Evolutionary conservation across 2,888 invertebrate species (phyloP).

Genomic region (Euphydryas editha): DNA sequence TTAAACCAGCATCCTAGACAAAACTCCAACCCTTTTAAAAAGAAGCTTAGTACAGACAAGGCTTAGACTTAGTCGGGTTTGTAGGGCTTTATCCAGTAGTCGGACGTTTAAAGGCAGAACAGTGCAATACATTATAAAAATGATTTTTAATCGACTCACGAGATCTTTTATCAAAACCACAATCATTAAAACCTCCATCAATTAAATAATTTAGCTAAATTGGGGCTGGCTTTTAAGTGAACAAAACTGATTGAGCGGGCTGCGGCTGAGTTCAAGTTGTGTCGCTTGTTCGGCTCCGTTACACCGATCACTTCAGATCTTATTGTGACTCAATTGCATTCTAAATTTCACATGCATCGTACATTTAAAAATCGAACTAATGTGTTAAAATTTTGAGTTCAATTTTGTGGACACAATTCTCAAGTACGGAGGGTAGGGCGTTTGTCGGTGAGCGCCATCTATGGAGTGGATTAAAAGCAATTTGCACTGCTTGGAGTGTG

Average conservation of each 20-base stretch:
- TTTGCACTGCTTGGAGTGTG: slow-evolving; percentile 69
- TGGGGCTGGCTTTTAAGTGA: slow-evolving; percentile 25
- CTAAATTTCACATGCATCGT: slow-evolving; percentile 46
- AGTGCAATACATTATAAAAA: no score
- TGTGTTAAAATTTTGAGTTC: slow-evolving; percentile 24
- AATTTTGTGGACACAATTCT: background rate
- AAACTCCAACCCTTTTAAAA: no score
- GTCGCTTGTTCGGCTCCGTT: slow-evolving; percentile 56
- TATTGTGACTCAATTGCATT: slow-evolving; percentile 62
- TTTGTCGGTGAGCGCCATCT: slow-evolving; percentile 66
- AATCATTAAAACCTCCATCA: slow-evolving; percentile 28
- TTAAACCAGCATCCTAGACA: no score
- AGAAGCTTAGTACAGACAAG: no score
- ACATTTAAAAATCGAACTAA: slow-evolving; percentile 40
- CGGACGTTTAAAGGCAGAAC: no score
- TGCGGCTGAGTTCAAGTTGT: slow-evolving; percentile 36
- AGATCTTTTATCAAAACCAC: background rate
- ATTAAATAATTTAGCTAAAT: slow-evolving; percentile 39
- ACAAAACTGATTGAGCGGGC: slow-evolving; percentile 40
- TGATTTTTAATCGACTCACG: no score
- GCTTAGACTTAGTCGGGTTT: no score
- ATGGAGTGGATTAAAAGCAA: slow-evolving; percentile 77
- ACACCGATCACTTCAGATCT: slow-evolving; percentile 60
- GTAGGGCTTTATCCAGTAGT: no score
- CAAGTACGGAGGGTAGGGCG: slow-evolving; percentile 42